These are phyloP conservation scores for Brachystomella parvula DNA, from an alignment of 1,140 invertebrate genomes.

Conservation along the genomic window DNA sequence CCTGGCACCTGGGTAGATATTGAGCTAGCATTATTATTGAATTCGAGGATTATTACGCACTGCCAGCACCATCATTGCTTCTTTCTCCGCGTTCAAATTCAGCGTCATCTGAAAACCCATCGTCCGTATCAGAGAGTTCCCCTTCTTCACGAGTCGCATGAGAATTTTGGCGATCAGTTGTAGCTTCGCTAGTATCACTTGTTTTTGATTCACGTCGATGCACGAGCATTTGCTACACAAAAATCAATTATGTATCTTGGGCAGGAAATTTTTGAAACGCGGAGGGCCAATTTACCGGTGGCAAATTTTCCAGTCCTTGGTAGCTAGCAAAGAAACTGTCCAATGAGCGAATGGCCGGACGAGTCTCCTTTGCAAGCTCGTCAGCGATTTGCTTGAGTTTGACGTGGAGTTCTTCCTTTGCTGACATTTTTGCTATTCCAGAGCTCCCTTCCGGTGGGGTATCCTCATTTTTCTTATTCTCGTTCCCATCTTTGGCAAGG, in stretches of 20 bases:
- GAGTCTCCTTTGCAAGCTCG: conserved; percentile 25
- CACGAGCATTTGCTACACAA: not conserved
- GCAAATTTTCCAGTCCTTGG: not conserved
- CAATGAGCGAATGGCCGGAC: conserved; percentile 15
- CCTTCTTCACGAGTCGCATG: not conserved
- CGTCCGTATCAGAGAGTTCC: not conserved
- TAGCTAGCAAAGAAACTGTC: conserved; percentile 31
- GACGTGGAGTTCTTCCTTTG: conserved; percentile 33
- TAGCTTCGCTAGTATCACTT: no score
- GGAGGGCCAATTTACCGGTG: not conserved
- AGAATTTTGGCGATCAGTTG: no score
- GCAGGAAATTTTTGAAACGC: not conserved
- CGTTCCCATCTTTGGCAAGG: not conserved
- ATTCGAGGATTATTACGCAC: no score
- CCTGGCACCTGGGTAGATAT: no score
- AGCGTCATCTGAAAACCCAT: not conserved
- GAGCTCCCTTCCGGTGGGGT: conserved; percentile 27
- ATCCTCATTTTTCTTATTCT: conserved; percentile 16
- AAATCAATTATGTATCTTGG: not conserved
- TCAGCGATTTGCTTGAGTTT: conserved; percentile 35
- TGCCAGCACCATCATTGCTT: no score
- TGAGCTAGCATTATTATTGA: no score
- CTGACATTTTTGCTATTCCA: conserved; percentile 16
- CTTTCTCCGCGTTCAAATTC: no score
- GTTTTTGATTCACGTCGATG: no score